Evolutionary conservation across 2,888 invertebrate species (phyloP).

Genomic region (Parapristionchus giblindavisi): DNA sequence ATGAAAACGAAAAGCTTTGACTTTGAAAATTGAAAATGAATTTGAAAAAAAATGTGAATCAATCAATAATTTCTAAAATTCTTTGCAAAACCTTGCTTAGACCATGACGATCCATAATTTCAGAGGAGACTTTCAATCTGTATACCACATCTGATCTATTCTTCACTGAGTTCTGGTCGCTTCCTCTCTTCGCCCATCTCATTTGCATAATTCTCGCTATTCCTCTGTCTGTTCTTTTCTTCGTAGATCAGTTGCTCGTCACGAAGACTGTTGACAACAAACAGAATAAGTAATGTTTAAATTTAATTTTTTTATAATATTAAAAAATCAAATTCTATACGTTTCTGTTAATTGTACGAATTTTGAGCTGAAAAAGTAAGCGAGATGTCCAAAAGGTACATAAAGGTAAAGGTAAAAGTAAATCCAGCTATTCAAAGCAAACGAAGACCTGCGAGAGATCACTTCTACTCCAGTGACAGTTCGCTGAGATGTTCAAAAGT

Average conservation of each 20-base stretch:
- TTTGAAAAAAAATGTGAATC: too few species aligned
- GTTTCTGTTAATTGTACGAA: not conserved
- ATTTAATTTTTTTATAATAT: not conserved
- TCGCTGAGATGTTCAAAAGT: too few species aligned
- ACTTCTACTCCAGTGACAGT: too few species aligned
- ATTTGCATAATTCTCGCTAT: conserved; percentile 74
- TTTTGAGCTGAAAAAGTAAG: not conserved
- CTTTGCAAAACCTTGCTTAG: too few species aligned
- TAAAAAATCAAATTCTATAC: not conserved
- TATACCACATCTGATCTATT: conserved; percentile 42
- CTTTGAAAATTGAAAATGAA: too few species aligned
- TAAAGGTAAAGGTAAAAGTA: not conserved
- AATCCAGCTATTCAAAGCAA: not conserved
- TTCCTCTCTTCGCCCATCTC: conserved; percentile 47
- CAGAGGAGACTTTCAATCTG: conserved; percentile 49
- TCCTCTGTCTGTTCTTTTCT: conserved; percentile 75
- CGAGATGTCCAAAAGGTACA: not conserved
- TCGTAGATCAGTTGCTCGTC: conserved; percentile 76
- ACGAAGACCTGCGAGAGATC: too few species aligned
- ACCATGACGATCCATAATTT: too few species aligned
- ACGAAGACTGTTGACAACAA: conserved; percentile 75
- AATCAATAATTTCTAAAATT: too few species aligned
- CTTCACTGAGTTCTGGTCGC: conserved; percentile 69
- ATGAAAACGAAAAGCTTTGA: too few species aligned
- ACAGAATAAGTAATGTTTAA: conserved; percentile 73